Evolutionary conservation across 2,888 invertebrate genomes (phyloP).

Genomic region (Harmothoe impar): DNA sequence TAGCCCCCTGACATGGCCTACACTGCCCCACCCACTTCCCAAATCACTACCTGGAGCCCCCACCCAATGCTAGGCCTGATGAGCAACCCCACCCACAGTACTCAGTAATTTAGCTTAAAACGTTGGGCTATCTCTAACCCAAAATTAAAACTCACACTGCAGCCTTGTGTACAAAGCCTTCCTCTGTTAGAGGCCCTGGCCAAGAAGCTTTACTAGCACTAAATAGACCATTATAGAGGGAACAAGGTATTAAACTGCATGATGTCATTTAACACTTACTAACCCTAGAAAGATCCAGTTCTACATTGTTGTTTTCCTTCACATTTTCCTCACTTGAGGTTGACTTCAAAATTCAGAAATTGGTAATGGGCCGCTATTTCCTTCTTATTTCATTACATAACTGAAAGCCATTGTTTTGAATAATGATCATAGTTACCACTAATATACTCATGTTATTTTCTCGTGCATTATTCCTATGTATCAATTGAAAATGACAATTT

Average conservation of each 20-base stretch:
- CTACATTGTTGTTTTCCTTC: not conserved
- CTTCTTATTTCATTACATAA: too few relatives aligned
- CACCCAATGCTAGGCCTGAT: not conserved
- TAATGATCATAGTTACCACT: not conserved
- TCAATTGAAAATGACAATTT: not conserved
- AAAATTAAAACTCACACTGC: constrained; percentile 9
- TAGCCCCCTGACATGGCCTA: not conserved
- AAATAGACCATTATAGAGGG: not conserved
- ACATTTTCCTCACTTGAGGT: not conserved
- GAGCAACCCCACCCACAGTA: not conserved
- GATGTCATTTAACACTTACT: not conserved
- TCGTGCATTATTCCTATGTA: not conserved
- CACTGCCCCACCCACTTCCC: constrained; percentile 19
- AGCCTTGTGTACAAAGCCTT: constrained; percentile 19
- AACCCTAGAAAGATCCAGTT: not conserved
- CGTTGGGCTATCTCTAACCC: not conserved
- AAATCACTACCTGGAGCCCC: not conserved
- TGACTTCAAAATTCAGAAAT: not conserved
- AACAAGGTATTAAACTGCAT: not conserved
- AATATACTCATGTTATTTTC: not conserved
- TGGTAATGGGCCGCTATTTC: not conserved
- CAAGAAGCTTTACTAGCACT: not conserved
- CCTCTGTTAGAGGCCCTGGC: not conserved
- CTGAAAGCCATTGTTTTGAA: not conserved
- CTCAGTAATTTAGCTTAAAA: constrained; percentile 9